These are phyloP conservation scores for Muscicapa striata DNA, from an alignment of 2,797 vertebrate species.

Conservation along the genomic window DNA sequence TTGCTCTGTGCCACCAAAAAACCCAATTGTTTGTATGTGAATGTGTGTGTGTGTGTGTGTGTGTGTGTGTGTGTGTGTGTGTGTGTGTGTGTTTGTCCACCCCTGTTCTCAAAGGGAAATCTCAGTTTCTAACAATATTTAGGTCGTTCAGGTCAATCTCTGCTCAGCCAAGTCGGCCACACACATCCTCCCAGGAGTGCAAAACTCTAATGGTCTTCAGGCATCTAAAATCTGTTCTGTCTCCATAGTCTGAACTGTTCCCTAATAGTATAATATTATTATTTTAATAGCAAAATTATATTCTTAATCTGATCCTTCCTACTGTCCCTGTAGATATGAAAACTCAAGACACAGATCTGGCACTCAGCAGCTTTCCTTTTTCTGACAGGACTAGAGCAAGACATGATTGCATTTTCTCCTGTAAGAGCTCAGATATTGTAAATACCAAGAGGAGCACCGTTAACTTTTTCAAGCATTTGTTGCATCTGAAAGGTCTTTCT, in stretches of 20 bases:
- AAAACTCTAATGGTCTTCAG: not conserved
- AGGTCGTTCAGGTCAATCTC: not conserved
- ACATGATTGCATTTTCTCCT: not conserved
- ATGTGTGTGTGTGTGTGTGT: too few relatives aligned
- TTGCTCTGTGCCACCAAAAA: not conserved
- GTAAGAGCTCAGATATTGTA: not conserved
- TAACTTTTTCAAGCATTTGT: not conserved
- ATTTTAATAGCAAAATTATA: not conserved
- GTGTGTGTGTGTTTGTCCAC: too few relatives aligned
- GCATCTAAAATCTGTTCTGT: not conserved
- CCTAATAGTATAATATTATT: not conserved
- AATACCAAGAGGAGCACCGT: not conserved
- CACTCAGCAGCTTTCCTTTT: not conserved
- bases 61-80: too few relatives aligned
- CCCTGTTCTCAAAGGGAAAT: not conserved
- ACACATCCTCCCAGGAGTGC: not conserved
- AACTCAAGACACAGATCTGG: not conserved
- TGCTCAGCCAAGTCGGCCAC: not conserved
- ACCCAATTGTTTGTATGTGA: not conserved
- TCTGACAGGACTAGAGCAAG: not conserved
- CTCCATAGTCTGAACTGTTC: not conserved
- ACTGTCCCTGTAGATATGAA: not conserved
- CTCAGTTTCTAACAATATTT: not conserved
- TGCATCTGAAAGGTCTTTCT: not conserved
- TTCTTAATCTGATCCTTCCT: not conserved